These are phyloP conservation scores for Hyperoplus immaculatus DNA, from an alignment of 2,797 vertebrate genomes.

Conservation along the genomic window DNA sequence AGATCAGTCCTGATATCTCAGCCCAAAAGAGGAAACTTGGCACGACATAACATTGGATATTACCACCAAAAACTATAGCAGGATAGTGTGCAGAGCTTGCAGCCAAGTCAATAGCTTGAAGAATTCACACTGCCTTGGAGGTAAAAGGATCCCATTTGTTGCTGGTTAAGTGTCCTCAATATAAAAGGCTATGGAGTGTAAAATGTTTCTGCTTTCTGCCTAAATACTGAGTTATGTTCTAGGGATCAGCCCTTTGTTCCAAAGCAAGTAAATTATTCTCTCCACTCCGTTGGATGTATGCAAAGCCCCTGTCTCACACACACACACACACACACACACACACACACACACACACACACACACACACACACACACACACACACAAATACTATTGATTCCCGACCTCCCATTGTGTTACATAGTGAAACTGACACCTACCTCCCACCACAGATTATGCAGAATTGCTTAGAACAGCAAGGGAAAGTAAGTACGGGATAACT, in stretches of 20 bases:
- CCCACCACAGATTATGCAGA: slow-evolving; percentile 71
- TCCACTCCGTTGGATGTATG: slow-evolving; percentile 69
- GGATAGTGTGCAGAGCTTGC: slow-evolving; percentile 31
- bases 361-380: slow-evolving; percentile 1
- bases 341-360: too few species aligned
- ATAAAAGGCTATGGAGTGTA: slow-evolving; percentile 67
- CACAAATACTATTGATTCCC: slow-evolving; percentile 77
- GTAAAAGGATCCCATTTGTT: slow-evolving; percentile 32
- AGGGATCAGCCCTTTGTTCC: slow-evolving; percentile 66
- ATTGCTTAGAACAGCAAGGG: slow-evolving; percentile 48
- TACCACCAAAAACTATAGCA: slow-evolving; percentile 3
- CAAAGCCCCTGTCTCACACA: slow-evolving; percentile 60
- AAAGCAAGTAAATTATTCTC: slow-evolving; percentile 69
- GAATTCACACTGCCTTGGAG: slow-evolving; percentile 27
- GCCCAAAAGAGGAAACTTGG: slow-evolving; percentile 3
- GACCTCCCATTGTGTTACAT: slow-evolving; percentile 63
- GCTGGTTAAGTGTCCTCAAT: slow-evolving; percentile 53
- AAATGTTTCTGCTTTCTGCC: slow-evolving; percentile 62
- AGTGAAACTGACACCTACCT: slow-evolving; percentile 76
- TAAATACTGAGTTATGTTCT: slow-evolving; percentile 62
- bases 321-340: slow-evolving; percentile 42
- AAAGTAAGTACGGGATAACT: slow-evolving; percentile 43
- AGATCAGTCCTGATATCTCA: background rate
- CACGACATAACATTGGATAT: slow-evolving; percentile 18
- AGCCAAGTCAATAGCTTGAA: slow-evolving; percentile 42